Evolutionary conservation across 2,797 vertebrate species (phyloP), one percentile per base, ranked within the genome.

Genomic region (Ctenochaetus hawaiiensis): DNA sequence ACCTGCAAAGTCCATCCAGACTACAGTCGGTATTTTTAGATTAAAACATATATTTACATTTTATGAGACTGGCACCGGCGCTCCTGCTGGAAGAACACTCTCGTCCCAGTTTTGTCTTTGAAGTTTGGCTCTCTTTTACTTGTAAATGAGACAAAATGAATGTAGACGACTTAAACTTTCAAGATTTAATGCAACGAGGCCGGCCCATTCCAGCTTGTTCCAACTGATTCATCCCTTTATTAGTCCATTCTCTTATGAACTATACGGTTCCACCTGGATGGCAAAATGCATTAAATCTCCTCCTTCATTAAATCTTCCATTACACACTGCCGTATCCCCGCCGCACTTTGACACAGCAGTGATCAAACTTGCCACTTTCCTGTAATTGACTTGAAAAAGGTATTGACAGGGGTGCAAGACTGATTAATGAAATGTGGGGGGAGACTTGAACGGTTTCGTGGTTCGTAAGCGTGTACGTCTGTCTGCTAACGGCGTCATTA

Each of bases 301-400:
- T 62, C 72, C 78, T 72, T 75, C 75, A 85, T 85, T 76, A 78
- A 76, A 64, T 77, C 74, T 48, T 72, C 72, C 41, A 63, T 86
- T 65, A 84, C 52, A 23, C 45, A 51, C 41, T 20, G 58, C 30
- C 41, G n/a, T 41, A 48, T 75, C 70, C 41, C 63, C 45, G 67
- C 77, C 61, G 39, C 47, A 34, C 77, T 76, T 60, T 81, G 72
- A 85, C 86, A 79, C 57, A 18, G 48, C 41, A 26, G 59, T 73
- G 54, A 79, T 86, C 75, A 83, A 69, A 84, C 69, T 65, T 63
- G 68, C 82, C 64, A 68, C 76, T 79, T 82, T 22, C 26, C 54
- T 64, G 22, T 80, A 70, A 87, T 64, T 67, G 66, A 79, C 77
- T 75, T 16, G 67, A 81, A 81, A 71, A 80, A 49, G 58, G 23